Base-by-base conservation (phyloP, 2,888 invertebrate species). In the Rhamphomyia laevipes region DNA sequence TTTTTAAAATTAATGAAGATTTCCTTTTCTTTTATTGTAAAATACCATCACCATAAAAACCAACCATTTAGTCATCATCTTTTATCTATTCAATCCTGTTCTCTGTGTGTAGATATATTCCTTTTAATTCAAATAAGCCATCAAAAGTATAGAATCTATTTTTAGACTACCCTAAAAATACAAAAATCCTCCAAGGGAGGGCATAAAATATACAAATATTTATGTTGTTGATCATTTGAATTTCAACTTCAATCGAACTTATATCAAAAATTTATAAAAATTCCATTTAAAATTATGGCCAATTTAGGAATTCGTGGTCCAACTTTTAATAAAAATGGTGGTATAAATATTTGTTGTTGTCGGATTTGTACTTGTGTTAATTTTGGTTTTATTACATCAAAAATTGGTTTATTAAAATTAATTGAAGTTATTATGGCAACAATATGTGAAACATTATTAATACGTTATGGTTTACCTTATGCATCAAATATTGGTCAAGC, bases 311-410 rank as follows among this genome's bases (percentile, higher is more conserved):
- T 63, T 47, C 67, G 65, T 23, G 61, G 64, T 21, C 59, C 63
- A 52, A 62, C 58, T 42, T 64, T 66, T 48, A 63, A 60, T 49
- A 30, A 43, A 21, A 56, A 61, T 50, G 70, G 73, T 38, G 82
- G 85, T 45, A 73, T 82, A 52, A 78, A 79, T 60, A 81, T 86
- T 61, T 86, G 85, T 56, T 83, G 82, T 63, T 85, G 83, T 61
- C 73, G 80, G 51, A 82, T 88, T 61, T 88, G 85, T 61, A 82
- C 86, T 16, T 89, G 89, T 63, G 70, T 90, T 49, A 82, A 89
- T 65, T 75, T 88, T 47, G 80, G 81, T 40, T 86, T 88, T 65
- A 69, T 89, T 13, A 80, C 79, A 42, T 79, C 83, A 1, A 75
- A 80, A 55, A 78, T 82, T 35, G 90, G 90, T 16, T 64, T 86